These are phyloP conservation scores for Acanthosepion esculentum DNA, from an alignment of 2,888 invertebrate genomes.

Conservation along the genomic window DNA sequence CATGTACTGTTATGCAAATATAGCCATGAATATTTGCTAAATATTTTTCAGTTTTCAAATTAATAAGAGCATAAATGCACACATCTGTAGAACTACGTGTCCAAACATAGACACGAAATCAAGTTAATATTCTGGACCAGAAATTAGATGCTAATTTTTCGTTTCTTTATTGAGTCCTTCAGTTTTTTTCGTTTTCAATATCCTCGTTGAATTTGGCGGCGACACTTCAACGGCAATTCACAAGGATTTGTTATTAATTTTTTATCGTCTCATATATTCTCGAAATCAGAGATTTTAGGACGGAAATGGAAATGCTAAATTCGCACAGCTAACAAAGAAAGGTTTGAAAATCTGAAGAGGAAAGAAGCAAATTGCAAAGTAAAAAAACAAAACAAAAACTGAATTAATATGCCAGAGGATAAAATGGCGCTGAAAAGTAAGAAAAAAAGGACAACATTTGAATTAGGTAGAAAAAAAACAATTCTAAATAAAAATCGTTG, in stretches of 20 bases:
- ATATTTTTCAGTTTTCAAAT: background rate
- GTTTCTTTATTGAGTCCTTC: background rate
- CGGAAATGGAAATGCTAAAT: background rate
- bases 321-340: too few relatives aligned
- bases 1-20: too few relatives aligned
- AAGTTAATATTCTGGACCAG: too few relatives aligned
- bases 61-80: background rate
- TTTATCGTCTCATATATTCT: background rate
- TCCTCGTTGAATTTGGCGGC: background rate
- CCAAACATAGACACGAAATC: too few relatives aligned
- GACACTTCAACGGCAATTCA: background rate
- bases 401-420: background rate
- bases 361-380: background rate
- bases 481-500: background rate
- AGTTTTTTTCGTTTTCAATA: background rate
- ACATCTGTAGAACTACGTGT: too few relatives aligned
- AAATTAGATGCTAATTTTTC: too few relatives aligned
- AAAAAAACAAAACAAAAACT: background rate
- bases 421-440: background rate
- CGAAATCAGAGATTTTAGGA: background rate
- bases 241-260: conserved; percentile 33
- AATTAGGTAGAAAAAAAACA: background rate
- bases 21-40: background rate
- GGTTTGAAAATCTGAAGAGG: background rate
- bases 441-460: background rate